phyloP scores from a whole-genome alignment of 2,888 invertebrate species.

The Acleris laterana region DNA sequence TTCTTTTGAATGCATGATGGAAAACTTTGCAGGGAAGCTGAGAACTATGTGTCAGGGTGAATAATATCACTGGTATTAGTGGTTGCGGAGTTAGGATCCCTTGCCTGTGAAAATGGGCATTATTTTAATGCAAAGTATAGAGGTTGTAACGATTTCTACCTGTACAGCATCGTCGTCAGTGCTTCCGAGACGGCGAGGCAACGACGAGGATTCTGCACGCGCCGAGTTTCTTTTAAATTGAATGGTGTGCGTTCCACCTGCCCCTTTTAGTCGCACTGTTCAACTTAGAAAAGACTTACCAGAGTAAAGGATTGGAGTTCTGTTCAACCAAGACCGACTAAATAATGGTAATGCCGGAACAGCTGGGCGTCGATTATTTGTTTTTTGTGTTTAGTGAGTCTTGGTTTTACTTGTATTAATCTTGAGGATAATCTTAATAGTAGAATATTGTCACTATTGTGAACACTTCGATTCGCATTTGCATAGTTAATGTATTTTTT shows the following conservation, averaged over 20 bases:
- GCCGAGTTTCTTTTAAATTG: constrained; percentile 83
- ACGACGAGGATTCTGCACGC: constrained; percentile 74
- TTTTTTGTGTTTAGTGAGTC: constrained; percentile 84
- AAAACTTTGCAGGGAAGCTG: constrained; percentile 84
- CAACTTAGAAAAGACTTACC: constrained; percentile 83
- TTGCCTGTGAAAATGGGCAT: constrained; percentile 91
- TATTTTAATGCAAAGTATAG: constrained; percentile 97
- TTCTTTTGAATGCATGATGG: constrained; percentile 78
- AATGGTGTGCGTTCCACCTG: constrained; percentile 81
- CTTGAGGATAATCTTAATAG: constrained; percentile 56
- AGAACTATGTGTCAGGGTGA: constrained; percentile 80
- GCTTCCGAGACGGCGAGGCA: constrained; percentile 54
- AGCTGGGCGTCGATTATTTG: constrained; percentile 64
- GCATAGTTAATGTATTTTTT: constrained; percentile 50
- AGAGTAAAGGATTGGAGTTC: constrained; percentile 83
- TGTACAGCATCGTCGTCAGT: constrained; percentile 76
- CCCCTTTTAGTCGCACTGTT: constrained; percentile 78
- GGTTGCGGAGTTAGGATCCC: constrained; percentile 82
- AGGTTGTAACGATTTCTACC: constrained; percentile 88
- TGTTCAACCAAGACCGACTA: constrained; percentile 85
- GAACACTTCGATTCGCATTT: constrained; percentile 50
- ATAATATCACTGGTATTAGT: constrained; percentile 76
- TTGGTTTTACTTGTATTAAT: constrained; percentile 79
- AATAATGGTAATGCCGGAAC: constrained; percentile 69
- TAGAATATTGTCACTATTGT: constrained; percentile 48